Conservation (phyloP, 2,797 vertebrate species). For the Botia kubotai region DNA sequence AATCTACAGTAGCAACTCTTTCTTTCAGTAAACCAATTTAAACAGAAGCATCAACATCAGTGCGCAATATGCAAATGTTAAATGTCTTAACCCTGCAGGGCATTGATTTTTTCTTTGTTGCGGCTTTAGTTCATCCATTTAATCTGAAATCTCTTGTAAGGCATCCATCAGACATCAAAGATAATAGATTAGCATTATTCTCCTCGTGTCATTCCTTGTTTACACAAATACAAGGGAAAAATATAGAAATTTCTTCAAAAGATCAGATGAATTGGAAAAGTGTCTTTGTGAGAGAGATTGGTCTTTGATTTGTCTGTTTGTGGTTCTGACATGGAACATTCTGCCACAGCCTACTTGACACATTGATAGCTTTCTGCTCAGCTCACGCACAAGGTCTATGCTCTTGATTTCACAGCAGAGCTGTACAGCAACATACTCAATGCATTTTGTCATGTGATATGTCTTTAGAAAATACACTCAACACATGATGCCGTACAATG, state of each 20-base stretch:
- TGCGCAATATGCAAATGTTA: not conserved
- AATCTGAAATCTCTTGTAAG: not conserved
- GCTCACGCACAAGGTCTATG: not conserved
- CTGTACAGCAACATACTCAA: conserved; percentile 11
- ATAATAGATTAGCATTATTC: not conserved
- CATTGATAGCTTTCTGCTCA: not conserved
- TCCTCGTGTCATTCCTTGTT: conserved; percentile 8
- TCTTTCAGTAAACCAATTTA: not conserved
- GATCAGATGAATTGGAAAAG: not conserved
- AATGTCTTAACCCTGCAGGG: not conserved
- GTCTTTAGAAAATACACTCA: not conserved
- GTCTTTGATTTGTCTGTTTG: conserved; percentile 35
- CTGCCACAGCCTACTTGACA: conserved; percentile 33
- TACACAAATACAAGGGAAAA: not conserved
- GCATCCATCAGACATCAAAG: conserved; percentile 15
- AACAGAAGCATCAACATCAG: not conserved
- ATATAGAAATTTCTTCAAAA: conserved; percentile 1
- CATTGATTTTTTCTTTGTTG: conserved; percentile 5
- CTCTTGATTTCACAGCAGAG: not conserved
- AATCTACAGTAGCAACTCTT: not conserved
- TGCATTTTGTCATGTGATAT: not conserved
- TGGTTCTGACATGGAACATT: conserved; percentile 7
- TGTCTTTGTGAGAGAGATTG: conserved; percentile 13
- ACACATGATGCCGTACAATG: not conserved
- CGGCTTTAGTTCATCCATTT: conserved; percentile 7